phyloP scores from a whole-genome alignment of 2,113 vertebrate genomes.

The Ondatra zibethicus region DNA sequence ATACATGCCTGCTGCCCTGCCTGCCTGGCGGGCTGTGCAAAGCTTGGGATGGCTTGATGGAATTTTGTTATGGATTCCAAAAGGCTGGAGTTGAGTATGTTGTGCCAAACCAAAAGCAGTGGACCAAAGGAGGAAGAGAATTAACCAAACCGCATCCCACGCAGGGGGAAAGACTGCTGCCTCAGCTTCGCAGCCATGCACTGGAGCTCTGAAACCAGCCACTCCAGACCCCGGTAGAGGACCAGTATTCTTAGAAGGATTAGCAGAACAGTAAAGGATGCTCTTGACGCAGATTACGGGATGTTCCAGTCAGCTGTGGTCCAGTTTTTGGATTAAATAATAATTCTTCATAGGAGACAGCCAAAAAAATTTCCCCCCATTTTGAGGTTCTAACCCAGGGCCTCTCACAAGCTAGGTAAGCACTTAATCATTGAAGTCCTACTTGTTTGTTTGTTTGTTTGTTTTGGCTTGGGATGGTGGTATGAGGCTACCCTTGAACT shows the following conservation, averaged over 20 bases:
- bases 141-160: neutral
- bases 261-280: neutral
- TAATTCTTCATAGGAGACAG: constrained; percentile 6
- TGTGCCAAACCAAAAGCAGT: neutral
- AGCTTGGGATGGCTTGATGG: neutral
- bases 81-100: neutral
- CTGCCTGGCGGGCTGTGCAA: neutral
- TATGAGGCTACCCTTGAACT: neutral
- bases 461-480: neutral
- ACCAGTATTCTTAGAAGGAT: neutral
- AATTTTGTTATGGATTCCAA: constrained; percentile 1
- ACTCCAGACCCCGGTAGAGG: neutral
- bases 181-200: neutral
- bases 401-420: neutral
- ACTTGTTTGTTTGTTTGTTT: too few species aligned
- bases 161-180: neutral
- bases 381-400: neutral
- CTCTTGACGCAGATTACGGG: neutral
- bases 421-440: neutral
- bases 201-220: neutral
- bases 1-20: neutral
- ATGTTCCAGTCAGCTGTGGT: neutral
- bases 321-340: constrained; percentile 9
- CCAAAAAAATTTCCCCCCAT: neutral
- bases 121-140: neutral